Evolutionary conservation across 2,888 invertebrate genomes (phyloP), one percentile per base, ranked within the genome.

Genomic region (Polyommatus icarus): DNA sequence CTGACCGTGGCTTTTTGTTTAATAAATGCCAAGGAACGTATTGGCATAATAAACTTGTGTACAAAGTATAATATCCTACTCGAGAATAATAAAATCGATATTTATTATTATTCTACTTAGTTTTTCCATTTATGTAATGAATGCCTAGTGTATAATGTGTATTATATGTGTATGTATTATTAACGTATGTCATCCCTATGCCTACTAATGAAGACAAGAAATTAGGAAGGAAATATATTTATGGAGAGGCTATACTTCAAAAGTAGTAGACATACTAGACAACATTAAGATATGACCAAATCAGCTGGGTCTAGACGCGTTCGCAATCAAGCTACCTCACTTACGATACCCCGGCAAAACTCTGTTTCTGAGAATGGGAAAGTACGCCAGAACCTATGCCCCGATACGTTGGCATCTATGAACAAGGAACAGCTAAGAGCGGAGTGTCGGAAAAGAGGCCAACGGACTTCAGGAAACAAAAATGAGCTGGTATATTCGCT

Each of bases 401-500:
- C 92, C 78, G 94, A 94, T 84, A 91, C 94, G 85, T 90, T 96
- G 86, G 93, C 94, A 79, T 91, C 94, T 81, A 95, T 96, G 94
- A 96, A 95, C 86, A 96, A 96, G 94, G 96, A 96, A 86, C 96
- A 96, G 87, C 94, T 96, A 82, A 95, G 96, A 84, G 91, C 92
- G 78, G 96, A 96, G 88, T 96, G 96, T 93, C 94, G 96, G 83
- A 96, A 95, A 91, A 90, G 96, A 84, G 96, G 96, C 83, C 96
- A 96, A 89, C 96, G 96, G 87, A 95, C 95, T 75, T 94, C 95
- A 81, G 96, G 96, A 88, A 96, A 95, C 94, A 96, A 96, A 92
- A 95, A 93, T 83, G 96, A 96, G 94, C 94, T 96, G 96, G 96
- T 96, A 96, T 89, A 91, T 83, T 87, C 85, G 83, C 84, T 82